Evolutionary conservation across 2,888 invertebrate species (phyloP), one percentile per base, ranked within the genome.

Genomic region (Acrobeloides nanus): DNA sequence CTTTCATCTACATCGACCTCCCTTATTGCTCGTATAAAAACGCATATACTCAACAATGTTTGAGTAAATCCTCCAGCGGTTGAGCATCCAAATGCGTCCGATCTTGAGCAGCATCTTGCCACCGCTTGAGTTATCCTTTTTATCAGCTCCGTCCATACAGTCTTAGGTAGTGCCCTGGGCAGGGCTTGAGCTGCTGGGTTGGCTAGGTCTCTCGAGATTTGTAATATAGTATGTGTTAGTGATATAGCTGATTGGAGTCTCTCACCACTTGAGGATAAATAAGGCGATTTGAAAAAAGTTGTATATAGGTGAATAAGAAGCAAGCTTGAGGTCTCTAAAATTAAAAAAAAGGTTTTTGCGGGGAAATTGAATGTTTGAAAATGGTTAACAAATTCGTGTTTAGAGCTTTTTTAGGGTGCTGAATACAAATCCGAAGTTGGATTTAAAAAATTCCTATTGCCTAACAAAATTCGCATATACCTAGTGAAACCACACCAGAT

Each of bases 251-350:
- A 59, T 6, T 61, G 56, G 4, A 62, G 51, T 6, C 65, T 53
- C 21, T 71, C 71, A 4, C 64, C 62, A 7, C 60, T 52, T 15
- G 64, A 55, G 15, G 53, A 35, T 15, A 72, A 42, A 44, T 69
- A 71, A 6, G 71, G 67, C 27, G 63, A 66, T 27, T 63, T 60
- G 51, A 72, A 72, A 55, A 72, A 72, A 31, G 59, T 57, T 23
- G 63, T 48, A 23, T 64, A 39, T 32, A 67, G 59, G 44, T 72
- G 61, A 33, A 72, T 53, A 8, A 71, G 46, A 21, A 70, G 49
- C 1, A 65, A 55, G 1, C 61, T 61, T 37, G 54, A 59, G 4
- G 63, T 37, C 25, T 69, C 67, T 10, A 63, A 48, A 2, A n/a
- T n/a, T n/a, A n/a, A n/a, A n/a, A n/a, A n/a, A n/a, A n/a, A n/a